A percentile compares a stretch with the other conserved stretches of the same genome.
Conservation (phyloP, 2,797 vertebrate species). For the Halcyon chelicuti region DNA sequence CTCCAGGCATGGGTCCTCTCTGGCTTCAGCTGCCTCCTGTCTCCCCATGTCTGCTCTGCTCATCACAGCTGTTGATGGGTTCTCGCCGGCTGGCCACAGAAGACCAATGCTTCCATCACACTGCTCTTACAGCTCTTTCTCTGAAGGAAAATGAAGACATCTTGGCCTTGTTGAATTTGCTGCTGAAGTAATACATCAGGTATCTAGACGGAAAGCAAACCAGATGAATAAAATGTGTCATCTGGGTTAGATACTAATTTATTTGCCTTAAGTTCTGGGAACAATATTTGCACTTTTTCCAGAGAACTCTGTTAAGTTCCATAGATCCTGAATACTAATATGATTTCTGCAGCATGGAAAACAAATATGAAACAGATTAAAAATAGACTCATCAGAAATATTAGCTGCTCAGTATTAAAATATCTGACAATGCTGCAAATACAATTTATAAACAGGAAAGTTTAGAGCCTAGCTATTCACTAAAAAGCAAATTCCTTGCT, state of each 20-base stretch:
- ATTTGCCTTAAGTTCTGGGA: constrained; percentile 27
- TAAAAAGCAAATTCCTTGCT: constrained; percentile 55
- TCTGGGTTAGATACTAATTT: constrained; percentile 21
- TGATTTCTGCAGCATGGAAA: constrained; percentile 38
- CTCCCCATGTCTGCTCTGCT: constrained; percentile 56
- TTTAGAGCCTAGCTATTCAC: constrained; percentile 59
- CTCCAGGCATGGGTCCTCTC: constrained; percentile 72
- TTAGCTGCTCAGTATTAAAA: constrained; percentile 1
- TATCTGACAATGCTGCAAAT: constrained; percentile 4
- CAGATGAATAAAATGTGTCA: constrained; percentile 1
- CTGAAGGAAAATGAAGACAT: constrained; percentile 82
- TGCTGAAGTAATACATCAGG: constrained; percentile 76
- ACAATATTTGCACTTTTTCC: constrained; percentile 46
- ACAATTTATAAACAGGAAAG: constrained; percentile 39
- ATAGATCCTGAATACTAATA: constrained; percentile 20
- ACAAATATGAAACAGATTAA: constrained; percentile 17
- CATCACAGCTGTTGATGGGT: constrained; percentile 63
- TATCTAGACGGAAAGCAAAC: constrained; percentile 75
- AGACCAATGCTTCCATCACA: constrained; percentile 43
- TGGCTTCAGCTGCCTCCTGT: constrained; percentile 66
- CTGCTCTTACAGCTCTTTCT: constrained; percentile 61
- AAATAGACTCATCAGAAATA: constrained; percentile 18
- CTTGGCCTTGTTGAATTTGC: constrained; percentile 77
- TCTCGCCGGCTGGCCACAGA: constrained; percentile 37
- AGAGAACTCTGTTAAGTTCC: not conserved